phyloP scores from a whole-genome alignment of 2,797 vertebrate species.

The Poeciliopsis turneri region DNA sequence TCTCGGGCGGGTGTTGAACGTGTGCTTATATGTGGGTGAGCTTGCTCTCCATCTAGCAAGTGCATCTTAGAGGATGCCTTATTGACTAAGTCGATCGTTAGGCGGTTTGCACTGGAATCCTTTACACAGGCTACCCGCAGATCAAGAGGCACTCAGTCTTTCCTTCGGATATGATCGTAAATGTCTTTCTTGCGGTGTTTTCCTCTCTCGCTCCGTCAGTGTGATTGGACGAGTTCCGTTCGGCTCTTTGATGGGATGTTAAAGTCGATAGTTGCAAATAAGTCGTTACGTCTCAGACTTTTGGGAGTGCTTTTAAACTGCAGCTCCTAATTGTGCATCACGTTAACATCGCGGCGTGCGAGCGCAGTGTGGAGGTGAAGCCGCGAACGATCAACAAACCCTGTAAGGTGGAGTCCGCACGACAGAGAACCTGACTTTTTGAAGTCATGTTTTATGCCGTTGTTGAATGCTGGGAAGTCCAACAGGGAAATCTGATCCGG shows the following conservation, averaged over 20 bases:
- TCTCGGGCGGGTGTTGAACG: not conserved
- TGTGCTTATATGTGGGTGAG: not conserved
- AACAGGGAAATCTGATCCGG: not conserved
- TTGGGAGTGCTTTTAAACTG: slow-evolving; percentile 18
- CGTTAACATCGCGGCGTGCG: slow-evolving; percentile 18
- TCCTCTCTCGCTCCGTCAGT: not conserved
- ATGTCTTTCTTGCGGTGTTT: slow-evolving; percentile 36
- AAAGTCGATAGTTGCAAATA: not conserved
- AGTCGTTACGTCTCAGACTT: slow-evolving; percentile 33
- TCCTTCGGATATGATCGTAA: slow-evolving; percentile 31
- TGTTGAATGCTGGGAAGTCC: slow-evolving; percentile 32
- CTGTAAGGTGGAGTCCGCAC: slow-evolving; percentile 43
- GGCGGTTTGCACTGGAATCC: slow-evolving; percentile 32
- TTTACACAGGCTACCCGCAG: slow-evolving; percentile 29
- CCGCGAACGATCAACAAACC: slow-evolving; percentile 27
- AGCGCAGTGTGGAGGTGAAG: slow-evolving; percentile 36
- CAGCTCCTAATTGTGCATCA: slow-evolving; percentile 43
- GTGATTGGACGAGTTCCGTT: not conserved
- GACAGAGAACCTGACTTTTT: slow-evolving; percentile 38
- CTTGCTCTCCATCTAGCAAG: slow-evolving; percentile 39
- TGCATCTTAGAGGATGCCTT: slow-evolving; percentile 53
- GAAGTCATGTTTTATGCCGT: slow-evolving; percentile 19
- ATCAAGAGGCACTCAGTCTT: slow-evolving; percentile 21
- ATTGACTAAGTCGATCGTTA: slow-evolving; percentile 53
- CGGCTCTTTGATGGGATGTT: slow-evolving; percentile 6